phyloP scores from a whole-genome alignment of 2,113 vertebrate genomes.

The Electrona antarctica region DNA sequence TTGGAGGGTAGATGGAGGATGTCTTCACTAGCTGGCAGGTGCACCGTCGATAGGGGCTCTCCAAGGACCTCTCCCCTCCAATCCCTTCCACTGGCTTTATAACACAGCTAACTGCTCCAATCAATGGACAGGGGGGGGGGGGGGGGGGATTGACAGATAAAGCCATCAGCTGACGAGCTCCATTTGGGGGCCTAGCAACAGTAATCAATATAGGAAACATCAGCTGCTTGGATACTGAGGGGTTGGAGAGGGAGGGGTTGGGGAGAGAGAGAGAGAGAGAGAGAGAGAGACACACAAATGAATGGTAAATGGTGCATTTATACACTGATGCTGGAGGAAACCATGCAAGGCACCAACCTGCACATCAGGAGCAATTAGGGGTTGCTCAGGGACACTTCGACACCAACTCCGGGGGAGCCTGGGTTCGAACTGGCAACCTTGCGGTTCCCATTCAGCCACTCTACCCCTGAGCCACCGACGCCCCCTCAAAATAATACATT shows the following conservation, averaged over 20 bases:
- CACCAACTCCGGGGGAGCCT: no score
- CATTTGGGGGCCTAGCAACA: slow-evolving; percentile 46
- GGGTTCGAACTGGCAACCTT: no score
- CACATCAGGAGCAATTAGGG: no score
- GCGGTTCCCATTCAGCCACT: no score
- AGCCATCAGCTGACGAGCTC: slow-evolving; percentile 68
- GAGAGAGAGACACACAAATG: background rate
- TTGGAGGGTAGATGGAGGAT: slow-evolving; percentile 23
- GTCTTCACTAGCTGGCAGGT: slow-evolving; percentile 50
- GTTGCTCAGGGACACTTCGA: no score
- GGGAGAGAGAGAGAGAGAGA: background rate
- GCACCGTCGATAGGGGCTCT: slow-evolving; percentile 10
- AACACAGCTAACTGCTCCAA: slow-evolving; percentile 58
- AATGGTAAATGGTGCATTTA: no score
- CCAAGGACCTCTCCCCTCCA: background rate
- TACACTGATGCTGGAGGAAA: no score
- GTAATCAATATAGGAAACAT: slow-evolving; percentile 69
- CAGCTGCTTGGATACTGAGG: slow-evolving; percentile 46
- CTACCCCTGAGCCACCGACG: background rate
- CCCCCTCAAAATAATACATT: background rate
- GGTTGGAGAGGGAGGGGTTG: slow-evolving; percentile 26
- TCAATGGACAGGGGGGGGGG: slow-evolving; percentile 61
- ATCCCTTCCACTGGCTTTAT: slow-evolving; percentile 38
- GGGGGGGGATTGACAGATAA: slow-evolving; percentile 61
- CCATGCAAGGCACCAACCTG: no score